phyloP scores from a whole-genome alignment of 2,113 vertebrate species.

The Edolisoma coerulescens region DNA sequence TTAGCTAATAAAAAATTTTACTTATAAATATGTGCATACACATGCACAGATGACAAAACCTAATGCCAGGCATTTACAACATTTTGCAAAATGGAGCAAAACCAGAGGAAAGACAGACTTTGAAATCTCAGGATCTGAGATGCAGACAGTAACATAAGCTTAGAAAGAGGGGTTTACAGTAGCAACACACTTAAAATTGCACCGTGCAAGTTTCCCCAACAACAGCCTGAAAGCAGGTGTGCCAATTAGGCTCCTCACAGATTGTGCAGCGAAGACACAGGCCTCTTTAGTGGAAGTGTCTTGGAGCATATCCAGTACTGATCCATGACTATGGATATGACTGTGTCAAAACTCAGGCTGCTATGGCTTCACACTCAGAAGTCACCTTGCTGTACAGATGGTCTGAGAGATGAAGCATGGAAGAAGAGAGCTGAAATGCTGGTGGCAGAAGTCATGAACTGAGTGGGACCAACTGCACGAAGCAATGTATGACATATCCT shows the following conservation, averaged over 20 bases:
- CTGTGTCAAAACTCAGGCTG: neutral
- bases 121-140: neutral
- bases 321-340: neutral
- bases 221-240: conserved; percentile 37
- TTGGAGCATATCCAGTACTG: conserved; percentile 22
- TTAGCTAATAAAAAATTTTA: neutral
- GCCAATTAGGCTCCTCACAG: conserved; percentile 14
- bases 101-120: neutral
- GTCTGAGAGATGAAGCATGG: conserved; percentile 56
- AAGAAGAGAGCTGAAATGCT: neutral
- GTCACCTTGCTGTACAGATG: conserved; percentile 59
- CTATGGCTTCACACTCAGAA: neutral
- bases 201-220: neutral
- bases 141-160: neutral
- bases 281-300: neutral
- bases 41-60: neutral
- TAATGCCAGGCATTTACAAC: neutral
- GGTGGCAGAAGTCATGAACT: conserved; percentile 24
- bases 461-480: neutral
- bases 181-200: neutral
- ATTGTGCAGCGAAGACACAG: neutral
- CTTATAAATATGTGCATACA: accelerated
- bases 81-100: neutral
- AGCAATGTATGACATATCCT: neutral
- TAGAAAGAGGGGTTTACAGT: neutral